Evolutionary conservation across 2,113 vertebrate species (phyloP), one percentile per base, ranked within the genome.

Genomic region (Poeciliopsis occidentalis): DNA sequence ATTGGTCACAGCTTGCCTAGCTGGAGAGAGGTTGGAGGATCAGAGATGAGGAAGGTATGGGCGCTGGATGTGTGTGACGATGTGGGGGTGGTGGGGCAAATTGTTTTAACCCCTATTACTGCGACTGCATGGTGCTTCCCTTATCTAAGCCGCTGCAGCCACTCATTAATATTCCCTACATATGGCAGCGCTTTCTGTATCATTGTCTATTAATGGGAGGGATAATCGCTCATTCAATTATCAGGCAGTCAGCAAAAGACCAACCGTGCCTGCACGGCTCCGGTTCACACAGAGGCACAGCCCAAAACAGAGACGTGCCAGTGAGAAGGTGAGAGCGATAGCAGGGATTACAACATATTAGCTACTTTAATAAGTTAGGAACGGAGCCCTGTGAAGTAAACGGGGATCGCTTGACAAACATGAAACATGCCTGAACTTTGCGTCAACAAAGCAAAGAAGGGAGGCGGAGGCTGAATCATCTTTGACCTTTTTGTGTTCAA

Each of bases 161-260:
- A 93, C 96, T 98, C 96, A 98, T 99, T 97, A 99, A 98, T 99
- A 99, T 99, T 98, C 97, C 91, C 93, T 94, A 96, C 95, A 94
- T 95, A 95, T 94, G 94, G 95, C 95, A 93, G 93, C 92, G 92
- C 95, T 95, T 94, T 93, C 95, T 96, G 95, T 97, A 95, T 98
- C 97, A 96, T 95, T 97, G 96, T 97, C 96, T 96, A 96, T 96
- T 98, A 98, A 96, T 96, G 95, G 92, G 95, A 95, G 91, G 96
- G 94, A 97, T 97, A 98, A 98, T 98, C 97, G 96, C 93, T 99
- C 97, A 98, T 98, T 96, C 96, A 95, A 95, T 97, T 97, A 98
- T 98, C 96, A 94, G 95, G 92, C 95, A 95, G 96, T 96, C 97
- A 96, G 95, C 93, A 94, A 93, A 91, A 95, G 94, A 94, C 95